These are phyloP conservation scores for Stenolophus ochropezus DNA, from an alignment of 2,888 invertebrate species.

Conservation along the genomic window DNA sequence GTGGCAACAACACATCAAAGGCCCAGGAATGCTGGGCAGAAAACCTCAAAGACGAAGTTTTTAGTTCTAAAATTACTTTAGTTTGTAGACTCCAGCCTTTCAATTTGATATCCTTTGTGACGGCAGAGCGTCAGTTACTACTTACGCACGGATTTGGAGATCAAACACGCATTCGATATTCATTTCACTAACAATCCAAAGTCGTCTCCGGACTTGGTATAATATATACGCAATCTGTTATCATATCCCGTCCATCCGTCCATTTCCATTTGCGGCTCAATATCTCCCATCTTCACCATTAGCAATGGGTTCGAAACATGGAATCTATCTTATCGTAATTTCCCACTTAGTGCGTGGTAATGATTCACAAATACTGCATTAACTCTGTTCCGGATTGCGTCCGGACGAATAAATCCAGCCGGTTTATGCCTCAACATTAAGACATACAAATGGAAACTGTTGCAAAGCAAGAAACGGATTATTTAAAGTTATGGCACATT, in stretches of 20 bases:
- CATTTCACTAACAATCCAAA: too few relatives aligned
- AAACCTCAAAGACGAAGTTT: constrained; percentile 16
- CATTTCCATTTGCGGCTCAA: not conserved
- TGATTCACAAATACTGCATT: not conserved
- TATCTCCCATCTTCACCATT: not conserved
- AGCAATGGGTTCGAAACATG: not conserved
- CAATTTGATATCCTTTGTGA: constrained; percentile 18
- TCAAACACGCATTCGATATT: not conserved
- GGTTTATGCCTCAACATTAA: not conserved
- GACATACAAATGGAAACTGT: not conserved
- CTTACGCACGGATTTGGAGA: not conserved
- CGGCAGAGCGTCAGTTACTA: not conserved
- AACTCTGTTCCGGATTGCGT: not conserved
- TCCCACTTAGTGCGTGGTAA: not conserved
- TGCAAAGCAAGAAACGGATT: not conserved
- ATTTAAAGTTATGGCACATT: not conserved
- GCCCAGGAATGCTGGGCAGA: not conserved
- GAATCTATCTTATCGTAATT: not conserved
- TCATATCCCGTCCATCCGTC: too few relatives aligned
- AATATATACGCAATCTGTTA: too few relatives aligned
- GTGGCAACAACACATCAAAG: not conserved
- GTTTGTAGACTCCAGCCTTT: constrained; percentile 4
- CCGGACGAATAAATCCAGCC: not conserved
- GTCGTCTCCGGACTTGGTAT: too few relatives aligned
- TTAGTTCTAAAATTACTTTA: constrained; percentile 28